These are phyloP conservation scores for Diplogasteroides magnus DNA, from an alignment of 1,140 invertebrate genomes.

Conservation along the genomic window DNA sequence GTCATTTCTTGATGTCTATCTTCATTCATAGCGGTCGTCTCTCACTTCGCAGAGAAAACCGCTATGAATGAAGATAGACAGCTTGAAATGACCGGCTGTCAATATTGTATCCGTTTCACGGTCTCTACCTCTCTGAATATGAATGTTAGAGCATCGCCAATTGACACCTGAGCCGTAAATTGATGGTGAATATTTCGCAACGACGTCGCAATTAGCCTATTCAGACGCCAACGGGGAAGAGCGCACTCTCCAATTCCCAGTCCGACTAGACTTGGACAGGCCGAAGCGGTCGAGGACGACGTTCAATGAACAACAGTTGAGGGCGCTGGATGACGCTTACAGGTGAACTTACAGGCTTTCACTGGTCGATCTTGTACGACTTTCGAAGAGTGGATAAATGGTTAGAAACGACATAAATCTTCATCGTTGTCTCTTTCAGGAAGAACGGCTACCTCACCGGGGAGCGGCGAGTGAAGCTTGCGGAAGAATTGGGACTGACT, in stretches of 20 bases:
- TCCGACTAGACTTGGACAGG: neutral
- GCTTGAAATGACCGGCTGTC: no score
- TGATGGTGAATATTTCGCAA: no score
- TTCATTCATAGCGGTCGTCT: no score
- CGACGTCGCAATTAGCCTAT: no score
- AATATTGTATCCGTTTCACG: no score
- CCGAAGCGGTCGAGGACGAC: neutral
- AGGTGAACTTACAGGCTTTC: neutral
- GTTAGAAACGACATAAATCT: neutral
- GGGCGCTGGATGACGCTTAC: neutral
- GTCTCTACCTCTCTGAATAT: no score
- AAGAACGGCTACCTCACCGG: neutral
- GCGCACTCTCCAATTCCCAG: neutral
- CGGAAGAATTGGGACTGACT: neutral
- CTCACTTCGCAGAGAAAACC: no score
- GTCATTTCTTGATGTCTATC: no score
- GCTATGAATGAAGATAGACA: no score
- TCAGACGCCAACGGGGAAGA: neutral
- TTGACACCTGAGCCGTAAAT: no score
- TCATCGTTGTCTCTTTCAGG: neutral
- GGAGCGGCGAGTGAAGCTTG: neutral
- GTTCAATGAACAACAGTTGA: neutral
- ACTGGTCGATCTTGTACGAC: neutral
- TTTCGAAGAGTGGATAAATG: neutral
- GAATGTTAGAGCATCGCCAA: no score